Evolutionary conservation across 1,140 invertebrate species (phyloP).

Genomic region (Grapholita molesta): DNA sequence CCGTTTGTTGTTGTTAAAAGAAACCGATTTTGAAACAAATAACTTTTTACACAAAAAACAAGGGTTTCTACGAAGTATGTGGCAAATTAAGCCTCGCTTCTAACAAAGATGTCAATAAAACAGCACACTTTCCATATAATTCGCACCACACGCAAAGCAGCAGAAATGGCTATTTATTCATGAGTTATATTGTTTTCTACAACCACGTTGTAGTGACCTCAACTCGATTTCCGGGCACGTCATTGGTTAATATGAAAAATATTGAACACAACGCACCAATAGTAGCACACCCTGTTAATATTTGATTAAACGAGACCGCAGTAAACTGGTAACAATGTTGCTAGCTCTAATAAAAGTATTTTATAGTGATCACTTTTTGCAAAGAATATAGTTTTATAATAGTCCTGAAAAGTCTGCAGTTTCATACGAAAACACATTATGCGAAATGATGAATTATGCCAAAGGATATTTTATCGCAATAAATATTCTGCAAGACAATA

Average conservation of each 20-base stretch:
- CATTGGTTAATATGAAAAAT: not conserved
- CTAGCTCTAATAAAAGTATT: not conserved
- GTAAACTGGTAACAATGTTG: not conserved
- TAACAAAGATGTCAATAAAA: not conserved
- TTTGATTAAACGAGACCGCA: not conserved
- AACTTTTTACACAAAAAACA: not conserved
- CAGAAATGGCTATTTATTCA: conserved; percentile 13
- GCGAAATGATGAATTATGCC: no score
- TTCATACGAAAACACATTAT: no score
- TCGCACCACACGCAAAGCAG: conserved; percentile 16
- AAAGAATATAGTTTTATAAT: not conserved
- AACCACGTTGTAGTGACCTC: not conserved
- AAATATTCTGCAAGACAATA: no score
- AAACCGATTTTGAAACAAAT: not conserved
- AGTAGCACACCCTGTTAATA: not conserved
- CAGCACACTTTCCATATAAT: not conserved
- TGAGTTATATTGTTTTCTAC: not conserved
- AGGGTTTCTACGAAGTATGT: not conserved
- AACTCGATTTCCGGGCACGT: not conserved
- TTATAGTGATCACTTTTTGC: not conserved
- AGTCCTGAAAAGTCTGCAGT: not conserved
- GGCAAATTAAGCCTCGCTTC: not conserved
- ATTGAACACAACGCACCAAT: not conserved
- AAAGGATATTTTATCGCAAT: no score
- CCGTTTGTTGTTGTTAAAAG: conserved; percentile 40